A percentile compares a stretch with the other conserved stretches of the same genome.
phyloP scores from a whole-genome alignment of 1,140 invertebrate genomes.

The Drosophila oshimai region DNA sequence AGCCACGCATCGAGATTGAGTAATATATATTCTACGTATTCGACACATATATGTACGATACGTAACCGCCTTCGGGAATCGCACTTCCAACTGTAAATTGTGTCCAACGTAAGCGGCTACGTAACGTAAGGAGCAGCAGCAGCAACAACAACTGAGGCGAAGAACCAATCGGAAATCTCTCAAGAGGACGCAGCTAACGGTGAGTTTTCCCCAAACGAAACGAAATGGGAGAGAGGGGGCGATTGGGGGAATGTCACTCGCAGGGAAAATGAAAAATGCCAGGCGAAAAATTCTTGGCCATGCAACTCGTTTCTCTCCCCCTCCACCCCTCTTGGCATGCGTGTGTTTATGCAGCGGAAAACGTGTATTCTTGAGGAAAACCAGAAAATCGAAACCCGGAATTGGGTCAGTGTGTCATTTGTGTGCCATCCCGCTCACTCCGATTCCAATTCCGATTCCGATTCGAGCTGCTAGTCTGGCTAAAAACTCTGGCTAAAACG shows the following conservation, averaged over 20 bases:
- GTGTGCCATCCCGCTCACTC: conserved; percentile 28
- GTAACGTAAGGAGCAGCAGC: not conserved
- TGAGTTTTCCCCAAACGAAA: conserved; percentile 13
- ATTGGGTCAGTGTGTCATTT: conserved; percentile 80
- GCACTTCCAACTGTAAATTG: conserved; percentile 7
- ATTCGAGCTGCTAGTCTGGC: conserved; percentile 26
- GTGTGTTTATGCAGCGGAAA: conserved; percentile 56
- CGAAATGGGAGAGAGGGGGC: not conserved
- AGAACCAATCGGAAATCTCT: conserved; percentile 19
- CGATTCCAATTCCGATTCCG: conserved; percentile 23
- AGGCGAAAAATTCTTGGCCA: conserved; percentile 59
- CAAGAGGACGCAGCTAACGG: conserved; percentile 26
- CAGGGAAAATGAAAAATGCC: conserved; percentile 41
- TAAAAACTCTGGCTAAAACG: conserved; percentile 61
- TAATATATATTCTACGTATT: not conserved
- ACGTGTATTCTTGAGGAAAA: conserved; percentile 79
- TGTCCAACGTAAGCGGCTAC: conserved; percentile 5
- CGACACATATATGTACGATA: not conserved
- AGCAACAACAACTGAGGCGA: conserved; percentile 3
- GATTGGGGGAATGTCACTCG: conserved; percentile 1
- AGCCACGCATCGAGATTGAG: conserved; percentile 12
- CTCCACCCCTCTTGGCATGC: conserved; percentile 16
- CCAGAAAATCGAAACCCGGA: conserved; percentile 81
- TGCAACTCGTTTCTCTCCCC: conserved; percentile 62
- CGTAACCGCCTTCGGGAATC: conserved; percentile 3